phyloP scores from a whole-genome alignment of 2,797 vertebrate genomes.

The Peromyscus aztecus region DNA sequence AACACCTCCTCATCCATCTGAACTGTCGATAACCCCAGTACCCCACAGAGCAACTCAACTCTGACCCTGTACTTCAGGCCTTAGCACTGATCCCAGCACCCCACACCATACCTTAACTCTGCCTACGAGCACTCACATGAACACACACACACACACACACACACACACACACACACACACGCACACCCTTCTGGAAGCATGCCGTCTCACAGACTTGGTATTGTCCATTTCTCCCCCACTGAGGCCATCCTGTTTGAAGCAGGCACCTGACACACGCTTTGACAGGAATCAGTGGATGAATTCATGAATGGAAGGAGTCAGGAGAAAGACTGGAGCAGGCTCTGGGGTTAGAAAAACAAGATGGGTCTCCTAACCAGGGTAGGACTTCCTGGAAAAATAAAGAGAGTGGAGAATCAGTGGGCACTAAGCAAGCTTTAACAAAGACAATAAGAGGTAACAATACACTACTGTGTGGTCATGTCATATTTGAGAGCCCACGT shows the following conservation, averaged over 20 bases:
- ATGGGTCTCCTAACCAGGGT: background rate
- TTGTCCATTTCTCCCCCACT: too few species aligned
- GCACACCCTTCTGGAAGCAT: background rate
- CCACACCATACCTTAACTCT: background rate
- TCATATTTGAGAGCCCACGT: background rate
- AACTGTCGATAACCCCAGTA: background rate
- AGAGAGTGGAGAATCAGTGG: background rate
- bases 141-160: background rate
- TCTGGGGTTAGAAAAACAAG: background rate
- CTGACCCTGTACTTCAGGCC: too few species aligned
- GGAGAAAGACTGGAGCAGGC: background rate
- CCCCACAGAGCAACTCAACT: background rate
- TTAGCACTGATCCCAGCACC: background rate
- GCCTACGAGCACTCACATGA: background rate
- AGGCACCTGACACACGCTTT: too few species aligned
- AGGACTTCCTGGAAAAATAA: background rate
- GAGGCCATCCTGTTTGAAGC: background rate
- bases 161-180: background rate
- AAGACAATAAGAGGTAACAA: too few species aligned
- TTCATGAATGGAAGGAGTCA: fast-evolving
- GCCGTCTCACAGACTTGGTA: background rate
- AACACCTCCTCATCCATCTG: background rate
- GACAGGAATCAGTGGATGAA: background rate
- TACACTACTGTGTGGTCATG: background rate
- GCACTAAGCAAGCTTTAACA: background rate